Base-by-base conservation (phyloP, 2,888 invertebrate species). In the Metallyticus violacea region DNA sequence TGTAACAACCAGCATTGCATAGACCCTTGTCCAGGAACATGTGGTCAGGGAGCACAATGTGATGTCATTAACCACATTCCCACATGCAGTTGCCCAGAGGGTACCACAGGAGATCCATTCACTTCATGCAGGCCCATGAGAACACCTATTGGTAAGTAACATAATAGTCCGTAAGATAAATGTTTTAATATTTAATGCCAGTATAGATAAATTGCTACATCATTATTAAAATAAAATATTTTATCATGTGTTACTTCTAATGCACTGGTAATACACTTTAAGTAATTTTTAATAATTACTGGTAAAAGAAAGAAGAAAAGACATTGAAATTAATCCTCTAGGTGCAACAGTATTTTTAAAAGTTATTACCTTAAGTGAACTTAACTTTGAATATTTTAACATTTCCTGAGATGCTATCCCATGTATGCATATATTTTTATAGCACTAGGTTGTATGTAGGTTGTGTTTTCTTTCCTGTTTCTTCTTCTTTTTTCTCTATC, bases 1-100 rank as follows among this genome's bases (percentile, higher is more conserved):
- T 97, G 97, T 90, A 94, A 95, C 26, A 95, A 95, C 90, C 94
- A 95, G 89, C 95, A 95, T 91, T 97, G 96, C 90, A 93, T 93
- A 88, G 95, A 97, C 91, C 96, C 96, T 85, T 93, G 94, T 89
- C 92, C 93, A 2, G 93, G 93, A 28, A 92, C 92, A 78, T 94
- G 94, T 89, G 94, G 94, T 26, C 91, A 91, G 88, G 93, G 93
- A 88, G 93, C 94, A 0, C 92, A 93, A 89, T 94, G 94, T 89
- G 91, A 92, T 88, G 93, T 94, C 40, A 92, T 93, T 62, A 93
- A 93, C 89, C 94, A 94, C 89, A 93, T 93, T 62, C 94, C 94
- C 22, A 93, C 93, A 79, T 95, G 95, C 89, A 92, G 93, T 26
- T 95, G 95, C 89, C 91, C 92, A 22, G 90, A 91, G 15, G 93